These are phyloP conservation scores for Gadopsis bispinosus DNA, from an alignment of 2,797 vertebrate species.

Conservation along the genomic window DNA sequence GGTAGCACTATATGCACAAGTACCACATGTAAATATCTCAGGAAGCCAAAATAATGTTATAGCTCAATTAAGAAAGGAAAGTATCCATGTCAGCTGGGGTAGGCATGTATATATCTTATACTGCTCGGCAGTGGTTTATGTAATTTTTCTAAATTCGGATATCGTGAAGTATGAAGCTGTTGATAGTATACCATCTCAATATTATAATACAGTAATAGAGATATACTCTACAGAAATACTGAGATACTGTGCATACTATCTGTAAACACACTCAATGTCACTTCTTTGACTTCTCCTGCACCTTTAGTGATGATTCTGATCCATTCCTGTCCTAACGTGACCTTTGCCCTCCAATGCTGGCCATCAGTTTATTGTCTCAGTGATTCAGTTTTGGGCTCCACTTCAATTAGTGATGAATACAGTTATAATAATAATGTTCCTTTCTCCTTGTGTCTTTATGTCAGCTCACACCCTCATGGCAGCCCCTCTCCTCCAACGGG, in stretches of 20 bases:
- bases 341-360: constrained; percentile 29
- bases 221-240: background rate
- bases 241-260: constrained; percentile 16
- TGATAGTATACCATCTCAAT: background rate
- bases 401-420: background rate
- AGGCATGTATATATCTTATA: background rate
- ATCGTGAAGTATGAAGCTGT: background rate
- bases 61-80: background rate
- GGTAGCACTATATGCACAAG: constrained; percentile 27
- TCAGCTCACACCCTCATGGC: constrained; percentile 88
- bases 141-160: background rate
- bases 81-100: background rate
- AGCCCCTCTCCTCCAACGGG: constrained; percentile 88
- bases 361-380: constrained; percentile 16
- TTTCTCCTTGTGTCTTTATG: constrained; percentile 32
- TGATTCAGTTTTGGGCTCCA: constrained; percentile 7
- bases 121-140: background rate
- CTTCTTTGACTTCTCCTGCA: constrained; percentile 22
- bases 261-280: constrained; percentile 37
- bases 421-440: background rate
- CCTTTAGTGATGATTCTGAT: constrained; percentile 22
- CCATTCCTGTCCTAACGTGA: constrained; percentile 32
- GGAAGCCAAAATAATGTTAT: background rate
- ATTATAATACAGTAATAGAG: background rate
- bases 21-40: background rate